These are phyloP conservation scores for Lycocorax pyrrhopterus DNA, from an alignment of 2,113 vertebrate species.

Conservation along the genomic window DNA sequence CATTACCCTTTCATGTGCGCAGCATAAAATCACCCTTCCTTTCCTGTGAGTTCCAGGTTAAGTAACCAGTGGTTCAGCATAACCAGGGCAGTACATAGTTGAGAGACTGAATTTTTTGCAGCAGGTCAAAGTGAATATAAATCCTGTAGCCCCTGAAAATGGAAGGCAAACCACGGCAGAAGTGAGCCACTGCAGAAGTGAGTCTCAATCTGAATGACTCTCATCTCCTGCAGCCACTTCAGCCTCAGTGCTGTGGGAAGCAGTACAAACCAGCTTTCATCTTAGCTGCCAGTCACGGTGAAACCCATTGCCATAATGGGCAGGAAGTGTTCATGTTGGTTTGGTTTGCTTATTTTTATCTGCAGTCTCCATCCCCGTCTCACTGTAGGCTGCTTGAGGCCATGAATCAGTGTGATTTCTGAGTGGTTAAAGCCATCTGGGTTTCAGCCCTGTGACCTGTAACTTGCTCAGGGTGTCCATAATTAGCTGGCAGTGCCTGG, in stretches of 20 bases:
- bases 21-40: not conserved
- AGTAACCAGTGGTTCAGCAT: not conserved
- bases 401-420: not conserved
- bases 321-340: not conserved
- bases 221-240: not conserved
- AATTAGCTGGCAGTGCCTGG: not conserved
- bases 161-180: fast-evolving
- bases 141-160: not conserved
- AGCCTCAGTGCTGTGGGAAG: not conserved
- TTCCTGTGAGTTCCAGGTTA: not conserved
- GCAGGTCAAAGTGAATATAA: not conserved
- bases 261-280: not conserved
- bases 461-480: not conserved
- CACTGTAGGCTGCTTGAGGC: not conserved
- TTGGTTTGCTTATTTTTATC: not conserved
- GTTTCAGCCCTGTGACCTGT: not conserved
- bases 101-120: not conserved
- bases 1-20: not conserved
- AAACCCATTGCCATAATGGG: not conserved
- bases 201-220: not conserved
- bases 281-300: not conserved
- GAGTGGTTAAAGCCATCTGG: not conserved
- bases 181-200: fast-evolving
- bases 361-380: not conserved
- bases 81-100: no score